Conservation (phyloP, 2,113 vertebrate genomes). For the Epinephelus lanceolatus region DNA sequence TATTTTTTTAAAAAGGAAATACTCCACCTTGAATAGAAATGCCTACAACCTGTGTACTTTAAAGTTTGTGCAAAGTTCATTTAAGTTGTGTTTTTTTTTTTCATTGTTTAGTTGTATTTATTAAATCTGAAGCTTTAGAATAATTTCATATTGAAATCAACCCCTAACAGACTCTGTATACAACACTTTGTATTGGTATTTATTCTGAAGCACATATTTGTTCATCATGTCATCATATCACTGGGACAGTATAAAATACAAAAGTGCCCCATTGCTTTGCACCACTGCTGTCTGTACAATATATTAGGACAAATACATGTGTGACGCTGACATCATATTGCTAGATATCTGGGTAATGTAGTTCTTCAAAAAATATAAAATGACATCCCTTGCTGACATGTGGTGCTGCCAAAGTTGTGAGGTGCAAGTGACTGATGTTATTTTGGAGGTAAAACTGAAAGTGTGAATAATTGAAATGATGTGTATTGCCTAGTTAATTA, state of each 20-base stretch:
- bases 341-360: not conserved
- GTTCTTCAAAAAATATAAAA: not conserved
- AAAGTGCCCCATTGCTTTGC: not conserved
- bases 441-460: not conserved
- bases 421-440: not conserved
- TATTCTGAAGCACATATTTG: not conserved
- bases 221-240: not conserved
- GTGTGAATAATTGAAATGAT: not conserved
- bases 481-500: not conserved
- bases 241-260: not conserved
- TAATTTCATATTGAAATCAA: not conserved
- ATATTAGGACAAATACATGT: not conserved
- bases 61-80: no score
- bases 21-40: not conserved
- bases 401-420: not conserved
- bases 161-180: not conserved
- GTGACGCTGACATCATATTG: not conserved
- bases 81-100: no score
- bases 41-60: not conserved
- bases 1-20: not conserved
- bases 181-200: not conserved
- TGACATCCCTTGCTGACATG: not conserved
- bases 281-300: not conserved
- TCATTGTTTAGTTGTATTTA: not conserved
- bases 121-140: not conserved